Conservation (phyloP, 1,140 invertebrate species). For the Drosophila gunungcola region DNA sequence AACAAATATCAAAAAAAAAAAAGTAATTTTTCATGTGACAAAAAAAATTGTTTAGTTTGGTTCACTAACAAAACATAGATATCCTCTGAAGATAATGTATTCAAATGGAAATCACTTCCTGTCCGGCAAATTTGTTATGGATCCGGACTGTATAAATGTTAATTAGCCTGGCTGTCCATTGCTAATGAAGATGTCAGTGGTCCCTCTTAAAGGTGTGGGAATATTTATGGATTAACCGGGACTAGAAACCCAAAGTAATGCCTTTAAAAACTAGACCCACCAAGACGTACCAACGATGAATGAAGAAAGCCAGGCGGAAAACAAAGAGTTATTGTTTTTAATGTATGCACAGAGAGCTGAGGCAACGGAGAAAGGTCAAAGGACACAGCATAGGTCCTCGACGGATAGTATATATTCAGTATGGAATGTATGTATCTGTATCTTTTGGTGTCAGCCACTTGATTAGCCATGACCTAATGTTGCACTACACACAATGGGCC, state of each 20-base stretch:
- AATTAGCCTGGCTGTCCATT: slow-evolving; percentile 22
- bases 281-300: slow-evolving; percentile 49
- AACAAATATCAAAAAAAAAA: too few species aligned
- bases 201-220: slow-evolving; percentile 19
- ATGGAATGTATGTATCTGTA: not conserved
- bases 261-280: slow-evolving; percentile 39
- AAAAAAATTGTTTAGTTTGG: too few species aligned
- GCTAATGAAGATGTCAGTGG: slow-evolving; percentile 33
- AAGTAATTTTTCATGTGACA: too few species aligned
- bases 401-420: slow-evolving; percentile 3
- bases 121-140: slow-evolving; percentile 9
- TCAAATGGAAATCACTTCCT: slow-evolving; percentile 34
- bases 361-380: slow-evolving; percentile 15
- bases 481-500: slow-evolving; percentile 79
- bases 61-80: not conserved
- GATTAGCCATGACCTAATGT: slow-evolving; percentile 78
- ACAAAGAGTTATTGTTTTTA: slow-evolving; percentile 79
- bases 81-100: not conserved
- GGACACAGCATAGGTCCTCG: slow-evolving; percentile 8
- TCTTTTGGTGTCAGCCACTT: slow-evolving; percentile 36
- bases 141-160: slow-evolving; percentile 11
- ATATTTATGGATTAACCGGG: slow-evolving; percentile 28
- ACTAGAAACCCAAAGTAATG: not conserved
- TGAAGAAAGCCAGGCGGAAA: slow-evolving; percentile 26
- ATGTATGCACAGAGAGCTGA: slow-evolving; percentile 56